Percentiles rank a stretch among this genome's conserved stretches.
These are phyloP conservation scores for Hydrotaea cyrtoneurina DNA, from an alignment of 2,888 invertebrate species.

Conservation along the genomic window DNA sequence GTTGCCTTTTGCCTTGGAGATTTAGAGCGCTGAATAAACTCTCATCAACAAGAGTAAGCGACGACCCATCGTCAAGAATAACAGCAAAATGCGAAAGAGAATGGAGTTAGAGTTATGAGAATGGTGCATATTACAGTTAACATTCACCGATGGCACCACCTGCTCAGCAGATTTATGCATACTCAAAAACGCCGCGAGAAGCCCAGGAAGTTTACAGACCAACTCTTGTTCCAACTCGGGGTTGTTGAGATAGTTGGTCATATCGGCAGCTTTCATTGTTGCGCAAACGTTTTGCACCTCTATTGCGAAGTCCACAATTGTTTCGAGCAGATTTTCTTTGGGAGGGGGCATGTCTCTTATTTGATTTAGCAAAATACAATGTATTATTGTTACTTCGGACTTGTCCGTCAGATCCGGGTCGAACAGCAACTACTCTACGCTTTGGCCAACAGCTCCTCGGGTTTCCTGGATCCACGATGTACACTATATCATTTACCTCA, in stretches of 20 bases:
- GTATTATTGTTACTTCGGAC: no score
- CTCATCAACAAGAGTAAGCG: slow-evolving; percentile 54
- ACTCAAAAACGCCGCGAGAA: neutral
- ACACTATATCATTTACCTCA: slow-evolving; percentile 53
- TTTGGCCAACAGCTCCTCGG: slow-evolving; percentile 61
- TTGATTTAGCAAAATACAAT: slow-evolving; percentile 48
- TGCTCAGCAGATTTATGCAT: slow-evolving; percentile 25
- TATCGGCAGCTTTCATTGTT: slow-evolving; percentile 52
- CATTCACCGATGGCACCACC: slow-evolving; percentile 4
- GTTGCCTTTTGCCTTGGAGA: slow-evolving; percentile 49
- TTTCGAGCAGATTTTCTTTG: slow-evolving; percentile 26
- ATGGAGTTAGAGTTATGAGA: slow-evolving; percentile 5
- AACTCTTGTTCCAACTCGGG: slow-evolving; percentile 36
- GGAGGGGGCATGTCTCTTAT: slow-evolving; percentile 46
- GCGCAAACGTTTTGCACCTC: slow-evolving; percentile 54
- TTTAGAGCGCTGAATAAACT: slow-evolving; percentile 48
- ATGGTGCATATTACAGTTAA: slow-evolving; percentile 15
- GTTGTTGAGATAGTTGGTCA: slow-evolving; percentile 55
- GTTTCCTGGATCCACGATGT: no score
- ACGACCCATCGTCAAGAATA: slow-evolving; percentile 37
- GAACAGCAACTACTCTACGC: slow-evolving; percentile 36
- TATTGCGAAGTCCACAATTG: slow-evolving; percentile 25
- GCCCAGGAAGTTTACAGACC: no score
- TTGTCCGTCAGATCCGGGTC: no score
- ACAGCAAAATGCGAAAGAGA: slow-evolving; percentile 63